Conservation (phyloP, 2,797 vertebrate species). For the Podarcis lilfordi region DNA sequence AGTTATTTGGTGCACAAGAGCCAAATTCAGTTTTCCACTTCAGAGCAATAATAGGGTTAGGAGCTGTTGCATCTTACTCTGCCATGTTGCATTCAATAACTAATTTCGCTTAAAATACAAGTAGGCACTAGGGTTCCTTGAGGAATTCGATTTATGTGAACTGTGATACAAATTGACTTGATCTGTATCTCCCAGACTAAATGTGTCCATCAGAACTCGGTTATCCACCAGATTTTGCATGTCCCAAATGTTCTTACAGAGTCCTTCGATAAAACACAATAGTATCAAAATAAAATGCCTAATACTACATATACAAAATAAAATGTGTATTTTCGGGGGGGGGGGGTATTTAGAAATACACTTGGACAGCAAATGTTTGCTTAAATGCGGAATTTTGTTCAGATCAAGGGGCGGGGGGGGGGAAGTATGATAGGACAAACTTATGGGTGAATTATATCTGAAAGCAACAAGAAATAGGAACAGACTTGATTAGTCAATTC, state of each 20-base stretch:
- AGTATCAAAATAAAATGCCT: neutral
- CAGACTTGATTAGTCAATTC: neutral
- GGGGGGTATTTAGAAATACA: neutral
- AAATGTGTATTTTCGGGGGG: no score
- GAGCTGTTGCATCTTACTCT: neutral
- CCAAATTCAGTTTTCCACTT: neutral
- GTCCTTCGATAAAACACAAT: neutral
- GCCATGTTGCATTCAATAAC: no score
- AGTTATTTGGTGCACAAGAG: neutral
- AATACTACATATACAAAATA: no score
- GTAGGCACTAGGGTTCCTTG: no score
- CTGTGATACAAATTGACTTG: no score
- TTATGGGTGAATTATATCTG: neutral
- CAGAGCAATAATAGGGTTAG: neutral
- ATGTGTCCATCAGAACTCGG: neutral
- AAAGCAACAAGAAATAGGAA: neutral
- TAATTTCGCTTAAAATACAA: neutral
- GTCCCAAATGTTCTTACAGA: neutral
- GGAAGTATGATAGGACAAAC: neutral
- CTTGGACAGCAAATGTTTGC: neutral
- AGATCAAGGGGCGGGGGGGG: neutral
- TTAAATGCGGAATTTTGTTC: neutral
- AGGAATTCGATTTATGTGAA: no score
- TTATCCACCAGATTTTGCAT: neutral
- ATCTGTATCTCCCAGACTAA: no score